Evolutionary conservation across 2,888 invertebrate species (phyloP).

Genomic region (Leucoma salicis): DNA sequence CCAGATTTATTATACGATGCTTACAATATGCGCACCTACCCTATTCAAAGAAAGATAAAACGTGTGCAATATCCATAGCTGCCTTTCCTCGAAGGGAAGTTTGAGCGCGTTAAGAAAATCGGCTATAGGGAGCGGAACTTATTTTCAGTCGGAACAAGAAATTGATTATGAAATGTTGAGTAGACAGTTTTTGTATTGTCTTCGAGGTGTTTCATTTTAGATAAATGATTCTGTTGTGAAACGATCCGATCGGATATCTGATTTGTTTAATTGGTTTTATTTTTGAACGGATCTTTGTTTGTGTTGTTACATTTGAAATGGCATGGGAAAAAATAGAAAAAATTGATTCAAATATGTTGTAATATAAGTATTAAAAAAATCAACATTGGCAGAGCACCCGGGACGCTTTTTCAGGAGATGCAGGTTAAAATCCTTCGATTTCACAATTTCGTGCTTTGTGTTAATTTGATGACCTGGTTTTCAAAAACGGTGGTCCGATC

Average conservation of each 20-base stretch:
- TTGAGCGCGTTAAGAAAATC: constrained; percentile 9
- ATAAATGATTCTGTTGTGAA: constrained; percentile 43
- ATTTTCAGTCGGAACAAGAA: constrained; percentile 35
- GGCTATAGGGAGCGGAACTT: constrained; percentile 13
- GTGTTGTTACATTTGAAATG: not conserved
- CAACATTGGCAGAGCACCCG: too few relatives aligned
- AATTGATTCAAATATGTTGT: too few relatives aligned
- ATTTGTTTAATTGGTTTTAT: constrained; percentile 33
- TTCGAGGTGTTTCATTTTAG: constrained; percentile 42
- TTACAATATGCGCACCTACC: constrained; percentile 45
- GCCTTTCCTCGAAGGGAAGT: constrained; percentile 19
- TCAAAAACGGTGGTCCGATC: too few relatives aligned
- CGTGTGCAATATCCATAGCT: constrained; percentile 35
- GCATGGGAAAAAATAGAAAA: too few relatives aligned
- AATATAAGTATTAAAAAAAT: too few relatives aligned
- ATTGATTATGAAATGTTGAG: constrained; percentile 69
- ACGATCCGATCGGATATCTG: constrained; percentile 21
- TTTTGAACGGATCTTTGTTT: constrained; percentile 30
- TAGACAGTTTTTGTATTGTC: constrained; percentile 64
- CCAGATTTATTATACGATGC: constrained; percentile 71
- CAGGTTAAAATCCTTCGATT: too few relatives aligned
- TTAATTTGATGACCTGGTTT: too few relatives aligned
- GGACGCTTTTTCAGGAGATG: too few relatives aligned
- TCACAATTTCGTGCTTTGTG: too few relatives aligned
- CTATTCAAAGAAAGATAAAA: constrained; percentile 22